These are phyloP conservation scores for Brachirus orientalis DNA, from an alignment of 2,113 vertebrate species.

Conservation along the genomic window DNA sequence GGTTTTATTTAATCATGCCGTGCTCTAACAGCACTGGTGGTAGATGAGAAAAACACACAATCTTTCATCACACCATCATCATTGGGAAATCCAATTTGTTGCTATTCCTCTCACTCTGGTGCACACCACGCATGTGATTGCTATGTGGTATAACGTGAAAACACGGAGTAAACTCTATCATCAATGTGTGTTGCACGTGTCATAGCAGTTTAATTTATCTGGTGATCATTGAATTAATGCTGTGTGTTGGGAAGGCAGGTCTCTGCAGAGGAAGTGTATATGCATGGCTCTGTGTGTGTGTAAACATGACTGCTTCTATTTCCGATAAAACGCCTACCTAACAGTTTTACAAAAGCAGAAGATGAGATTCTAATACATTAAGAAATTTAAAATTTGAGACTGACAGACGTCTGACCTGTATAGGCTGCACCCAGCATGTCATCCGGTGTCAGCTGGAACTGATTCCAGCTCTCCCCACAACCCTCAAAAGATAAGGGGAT, in stretches of 20 bases:
- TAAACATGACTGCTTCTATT: background rate
- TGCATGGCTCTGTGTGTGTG: background rate
- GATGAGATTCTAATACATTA: background rate
- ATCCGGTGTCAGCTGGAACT: too few relatives aligned
- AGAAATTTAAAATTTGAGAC: too few relatives aligned
- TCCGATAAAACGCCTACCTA: too few relatives aligned
- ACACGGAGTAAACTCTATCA: constrained; percentile 51
- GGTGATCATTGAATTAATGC: constrained; percentile 47
- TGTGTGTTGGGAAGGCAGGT: constrained; percentile 15
- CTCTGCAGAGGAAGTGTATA: constrained; percentile 3
- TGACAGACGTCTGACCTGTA: too few relatives aligned
- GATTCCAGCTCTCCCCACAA: too few relatives aligned
- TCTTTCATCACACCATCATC: constrained; percentile 87
- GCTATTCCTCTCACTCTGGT: constrained; percentile 62
- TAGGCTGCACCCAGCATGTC: too few relatives aligned
- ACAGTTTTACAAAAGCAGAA: background rate
- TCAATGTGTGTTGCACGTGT: constrained; percentile 54
- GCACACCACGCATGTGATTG: constrained; percentile 62
- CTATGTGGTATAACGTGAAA: constrained; percentile 42
- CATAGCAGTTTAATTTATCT: constrained; percentile 57
- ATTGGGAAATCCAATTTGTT: constrained; percentile 79
- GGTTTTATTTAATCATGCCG: constrained; percentile 84
- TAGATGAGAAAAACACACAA: constrained; percentile 86
- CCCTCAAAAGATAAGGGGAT: too few relatives aligned
- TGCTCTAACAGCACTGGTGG: constrained; percentile 81